Percentiles rank a stretch among this genome's conserved stretches.
phyloP scores from a whole-genome alignment of 2,113 vertebrate genomes.

The Stegostoma tigrinum region DNA sequence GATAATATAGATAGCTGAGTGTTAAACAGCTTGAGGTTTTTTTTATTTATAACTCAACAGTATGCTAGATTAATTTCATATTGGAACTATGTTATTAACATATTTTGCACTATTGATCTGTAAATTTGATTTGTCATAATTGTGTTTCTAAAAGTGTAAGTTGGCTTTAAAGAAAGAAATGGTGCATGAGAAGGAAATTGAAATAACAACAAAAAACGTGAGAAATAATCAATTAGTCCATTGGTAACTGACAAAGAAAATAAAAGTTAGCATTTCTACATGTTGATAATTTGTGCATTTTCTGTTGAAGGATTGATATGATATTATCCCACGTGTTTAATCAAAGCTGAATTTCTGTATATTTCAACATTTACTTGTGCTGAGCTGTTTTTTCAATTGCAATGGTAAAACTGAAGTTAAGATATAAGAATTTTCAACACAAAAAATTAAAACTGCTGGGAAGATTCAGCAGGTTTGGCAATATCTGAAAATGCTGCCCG shows the following conservation, averaged over 20 bases:
- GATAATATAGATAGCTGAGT: not conserved
- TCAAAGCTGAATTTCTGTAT: not conserved
- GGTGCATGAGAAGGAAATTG: not conserved
- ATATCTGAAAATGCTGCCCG: too few relatives aligned
- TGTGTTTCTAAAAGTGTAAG: not conserved
- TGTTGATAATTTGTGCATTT: not conserved
- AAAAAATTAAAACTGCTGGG: too few relatives aligned
- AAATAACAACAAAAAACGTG: not conserved
- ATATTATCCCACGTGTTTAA: too few relatives aligned
- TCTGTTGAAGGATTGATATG: not conserved
- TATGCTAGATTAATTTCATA: not conserved
- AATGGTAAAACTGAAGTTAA: not conserved
- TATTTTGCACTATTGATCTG: not conserved
- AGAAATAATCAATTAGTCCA: not conserved
- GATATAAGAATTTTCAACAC: not conserved
- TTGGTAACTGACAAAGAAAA: not conserved
- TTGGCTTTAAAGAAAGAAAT: not conserved
- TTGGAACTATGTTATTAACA: not conserved
- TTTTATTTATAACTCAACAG: not conserved
- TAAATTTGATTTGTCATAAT: not conserved
- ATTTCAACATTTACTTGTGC: not conserved
- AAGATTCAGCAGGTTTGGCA: too few relatives aligned
- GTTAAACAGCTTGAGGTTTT: not conserved
- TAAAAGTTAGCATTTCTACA: not conserved
- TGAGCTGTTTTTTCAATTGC: too few relatives aligned